Evolutionary conservation across 2,888 invertebrate species (phyloP), one percentile per base, ranked within the genome.

Genomic region (Melangyna quadrimaculata): DNA sequence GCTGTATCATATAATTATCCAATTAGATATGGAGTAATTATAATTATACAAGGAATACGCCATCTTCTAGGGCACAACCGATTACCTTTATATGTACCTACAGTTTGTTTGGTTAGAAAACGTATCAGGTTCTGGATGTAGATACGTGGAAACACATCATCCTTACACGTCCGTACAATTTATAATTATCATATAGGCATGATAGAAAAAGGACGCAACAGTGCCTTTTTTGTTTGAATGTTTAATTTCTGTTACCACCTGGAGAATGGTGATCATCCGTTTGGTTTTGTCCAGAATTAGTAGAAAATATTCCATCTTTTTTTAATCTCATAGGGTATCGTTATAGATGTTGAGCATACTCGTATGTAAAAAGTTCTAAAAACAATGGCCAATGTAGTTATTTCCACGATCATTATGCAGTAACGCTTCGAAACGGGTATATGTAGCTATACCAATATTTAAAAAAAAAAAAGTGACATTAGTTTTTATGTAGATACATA

Each of bases 1-100:
- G 48, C 63, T 73, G 55, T 81, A 81, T 86, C 86, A 74, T 81
- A 86, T 78, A 77, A 86, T 86, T 70, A 81, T 86, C 86, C 70
- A 86, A 86, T 86, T 86, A 59, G 35, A 59, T 37, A 78, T 51
- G 53, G 69, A 72, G 72, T 77, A 77, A 86, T 86, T 86, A 86
- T 77, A 67, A 67, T 67, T 67, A 67, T 32, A 67, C 35, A 9
- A 2, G 2, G 48, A 67, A 35, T 22, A 35, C 10, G 35, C 67
- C n/a, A n/a, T n/a, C n/a, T 35, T 65, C 65, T 45, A 32, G 29
- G n/a, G n/a, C n/a, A n/a, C 35, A 37, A 35, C n/a, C 51, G 10
- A 22, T 67, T 67, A 67, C 8, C 1, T 19, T 7, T 40, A 45
- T 65, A 27, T 55, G 4, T n/a, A n/a, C n/a, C n/a, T n/a, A n/a